These are phyloP conservation scores for Rhamnusium bicolor DNA, from an alignment of 2,888 invertebrate species.

Conservation along the genomic window DNA sequence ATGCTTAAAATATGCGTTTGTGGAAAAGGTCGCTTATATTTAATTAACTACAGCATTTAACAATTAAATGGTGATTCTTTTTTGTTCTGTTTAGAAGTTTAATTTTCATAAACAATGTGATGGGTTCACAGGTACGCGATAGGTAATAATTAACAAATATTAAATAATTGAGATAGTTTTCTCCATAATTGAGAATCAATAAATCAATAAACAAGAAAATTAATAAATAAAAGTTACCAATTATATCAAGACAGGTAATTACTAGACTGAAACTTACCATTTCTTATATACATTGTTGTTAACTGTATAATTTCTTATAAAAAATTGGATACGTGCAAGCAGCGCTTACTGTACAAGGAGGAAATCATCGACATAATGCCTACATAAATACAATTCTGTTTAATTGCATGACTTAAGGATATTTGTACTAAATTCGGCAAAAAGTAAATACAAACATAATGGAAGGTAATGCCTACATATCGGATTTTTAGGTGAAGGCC, in stretches of 20 bases:
- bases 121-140: background rate
- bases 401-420: background rate
- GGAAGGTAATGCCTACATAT: too few relatives aligned
- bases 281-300: background rate
- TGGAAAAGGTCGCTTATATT: too few relatives aligned
- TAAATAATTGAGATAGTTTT: constrained; percentile 8
- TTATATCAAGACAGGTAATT: constrained; percentile 7
- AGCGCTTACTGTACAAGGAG: too few relatives aligned
- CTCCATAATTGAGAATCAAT: background rate
- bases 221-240: background rate
- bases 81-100: background rate
- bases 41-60: too few relatives aligned
- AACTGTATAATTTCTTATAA: background rate
- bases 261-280: background rate
- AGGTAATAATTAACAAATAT: constrained; percentile 5
- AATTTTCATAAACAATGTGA: background rate
- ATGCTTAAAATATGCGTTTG: too few relatives aligned
- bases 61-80: too few relatives aligned
- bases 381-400: too few relatives aligned
- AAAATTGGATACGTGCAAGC: background rate
- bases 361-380: too few relatives aligned
- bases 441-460: background rate
- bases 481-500: too few relatives aligned
- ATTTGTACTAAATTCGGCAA: background rate
- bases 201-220: constrained; percentile 5